Base-by-base conservation (phyloP, 2,888 invertebrate genomes). In the Silvanus unidentatus region DNA sequence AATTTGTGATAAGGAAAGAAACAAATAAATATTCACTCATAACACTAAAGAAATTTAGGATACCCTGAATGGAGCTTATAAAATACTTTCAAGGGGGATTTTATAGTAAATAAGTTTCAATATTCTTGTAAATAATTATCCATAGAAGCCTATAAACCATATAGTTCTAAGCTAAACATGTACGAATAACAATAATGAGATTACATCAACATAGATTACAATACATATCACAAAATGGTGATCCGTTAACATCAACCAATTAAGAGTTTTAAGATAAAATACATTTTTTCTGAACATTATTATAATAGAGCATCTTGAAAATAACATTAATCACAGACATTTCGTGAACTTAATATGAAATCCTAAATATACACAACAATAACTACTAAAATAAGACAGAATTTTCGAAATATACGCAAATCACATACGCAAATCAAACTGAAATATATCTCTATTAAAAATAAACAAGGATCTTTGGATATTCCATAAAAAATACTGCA, bases 181-280 rank as follows among this genome's bases (percentile, higher is more conserved):
- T 54, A 59, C 52, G 53, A 49, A 55, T 57, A 60, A 60, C 58
- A 60, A 60, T 59, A 58, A 58, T 58, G 53, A 57, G 60, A 62
- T 60, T 60, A 62, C 57, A 59, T 60, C 58, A 62, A 60, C 62
- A 57, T 59, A 60, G 56, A 60, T 58, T 56, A 52, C 52, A 50
- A 47, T 54, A 54, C 50, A 49, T 52, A 52, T 51, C 58, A 60
- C 58, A 58, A 58, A 59, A 60, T 54, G 54, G 54, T 55, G 55
- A 55, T 53, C 52, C 52, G 53, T 44, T 36, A 50, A 49, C 52
- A 54, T 54, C 59, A 53, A 55, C 51, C 50, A 49, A 52, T 51
- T 42, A 53, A 45, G 48, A 51, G n/a, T 43, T 35, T 45, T 49
- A 51, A 51, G 47, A 44, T 44, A 51, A 49, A 44, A 49, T 53